A percentile compares a stretch with the other conserved stretches of the same genome.
These are phyloP conservation scores for Girardinus metallicus DNA, from an alignment of 2,797 vertebrate genomes.

Conservation along the genomic window DNA sequence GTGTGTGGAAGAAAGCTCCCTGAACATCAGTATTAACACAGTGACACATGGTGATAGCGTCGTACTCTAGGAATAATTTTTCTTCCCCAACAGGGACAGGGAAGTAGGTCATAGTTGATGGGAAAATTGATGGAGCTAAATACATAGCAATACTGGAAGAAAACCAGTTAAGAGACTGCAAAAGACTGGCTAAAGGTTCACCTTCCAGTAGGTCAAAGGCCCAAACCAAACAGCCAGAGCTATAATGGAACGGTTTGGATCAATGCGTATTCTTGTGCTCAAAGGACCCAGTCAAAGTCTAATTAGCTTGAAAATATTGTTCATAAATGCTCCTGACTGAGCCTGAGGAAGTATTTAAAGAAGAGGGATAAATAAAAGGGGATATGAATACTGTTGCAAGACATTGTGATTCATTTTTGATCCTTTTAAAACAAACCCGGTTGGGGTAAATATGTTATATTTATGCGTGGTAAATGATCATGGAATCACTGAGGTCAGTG, in stretches of 20 bases:
- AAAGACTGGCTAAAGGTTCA: not conserved
- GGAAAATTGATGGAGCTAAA: not conserved
- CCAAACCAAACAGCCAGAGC: not conserved
- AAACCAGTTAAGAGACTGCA: not conserved
- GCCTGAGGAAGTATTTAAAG: too few species aligned
- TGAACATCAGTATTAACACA: not conserved
- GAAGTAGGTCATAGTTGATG: not conserved
- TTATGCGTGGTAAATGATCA: not conserved
- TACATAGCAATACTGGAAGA: not conserved
- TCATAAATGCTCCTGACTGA: not conserved
- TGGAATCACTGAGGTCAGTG: not conserved
- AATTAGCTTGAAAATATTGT: not conserved
- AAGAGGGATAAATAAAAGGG: not conserved
- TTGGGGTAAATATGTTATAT: not conserved
- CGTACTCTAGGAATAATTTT: not conserved
- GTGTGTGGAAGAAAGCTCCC: not conserved
- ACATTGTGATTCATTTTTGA: not conserved
- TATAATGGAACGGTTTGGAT: too few species aligned
- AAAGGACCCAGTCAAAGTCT: not conserved
- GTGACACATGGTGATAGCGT: not conserved
- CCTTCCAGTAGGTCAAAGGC: not conserved
- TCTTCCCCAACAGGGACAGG: not conserved
- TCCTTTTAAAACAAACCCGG: not conserved
- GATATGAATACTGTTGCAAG: not conserved
- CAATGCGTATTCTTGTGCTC: not conserved